A percentile compares a stretch with the other conserved stretches of the same genome.
Conservation (phyloP, 2,888 invertebrate species). For the Erynnis tages region DNA sequence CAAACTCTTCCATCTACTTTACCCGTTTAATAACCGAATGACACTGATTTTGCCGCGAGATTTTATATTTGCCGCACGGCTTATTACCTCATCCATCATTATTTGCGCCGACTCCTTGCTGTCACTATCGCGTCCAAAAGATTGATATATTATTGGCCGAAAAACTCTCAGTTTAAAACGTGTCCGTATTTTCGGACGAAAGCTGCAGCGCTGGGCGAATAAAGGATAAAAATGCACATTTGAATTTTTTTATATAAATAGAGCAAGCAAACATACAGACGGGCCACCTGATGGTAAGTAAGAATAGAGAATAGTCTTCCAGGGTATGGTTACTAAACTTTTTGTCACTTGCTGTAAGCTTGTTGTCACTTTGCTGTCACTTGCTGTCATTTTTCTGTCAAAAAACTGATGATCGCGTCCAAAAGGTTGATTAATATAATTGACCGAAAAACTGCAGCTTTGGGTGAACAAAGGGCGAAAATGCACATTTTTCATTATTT, state of each 20-base stretch:
- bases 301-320: no score
- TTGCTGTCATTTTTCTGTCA: conserved; percentile 30
- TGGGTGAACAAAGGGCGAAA: no score
- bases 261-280: no score
- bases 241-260: no score
- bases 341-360: no score
- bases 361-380: conserved; percentile 30
- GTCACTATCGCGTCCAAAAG: conserved; percentile 31
- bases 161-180: conserved; percentile 22
- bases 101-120: conserved; percentile 34
- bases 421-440: conserved; percentile 38
- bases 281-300: no score
- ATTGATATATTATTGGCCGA: conserved; percentile 38
- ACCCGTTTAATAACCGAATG: conserved; percentile 12
- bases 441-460: conserved; percentile 27
- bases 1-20: neutral
- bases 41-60: conserved; percentile 17
- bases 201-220: no score
- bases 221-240: no score
- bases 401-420: no score
- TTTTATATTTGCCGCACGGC: conserved; percentile 12
- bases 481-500: no score
- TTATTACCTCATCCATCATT: conserved; percentile 40
- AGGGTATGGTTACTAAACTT: no score
- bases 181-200: conserved; percentile 5